Percentiles rank a stretch among this genome's conserved stretches.
These are phyloP conservation scores for Zygothrica quintamaculata DNA, from an alignment of 2,888 invertebrate species.

Conservation along the genomic window DNA sequence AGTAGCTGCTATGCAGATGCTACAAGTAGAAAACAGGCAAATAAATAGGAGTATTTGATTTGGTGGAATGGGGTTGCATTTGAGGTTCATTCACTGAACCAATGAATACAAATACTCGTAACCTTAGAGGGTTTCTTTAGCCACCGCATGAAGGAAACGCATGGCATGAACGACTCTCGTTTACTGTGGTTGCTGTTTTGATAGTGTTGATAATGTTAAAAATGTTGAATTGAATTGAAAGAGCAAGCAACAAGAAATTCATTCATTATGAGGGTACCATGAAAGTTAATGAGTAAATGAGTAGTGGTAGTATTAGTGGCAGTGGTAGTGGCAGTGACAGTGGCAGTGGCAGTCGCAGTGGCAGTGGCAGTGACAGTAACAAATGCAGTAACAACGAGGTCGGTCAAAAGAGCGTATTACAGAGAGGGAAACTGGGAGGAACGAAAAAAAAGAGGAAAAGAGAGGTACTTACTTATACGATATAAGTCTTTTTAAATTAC, in stretches of 20 bases:
- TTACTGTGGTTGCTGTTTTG: conserved; percentile 33
- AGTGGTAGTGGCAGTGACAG: no score
- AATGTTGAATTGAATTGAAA: conserved; percentile 16
- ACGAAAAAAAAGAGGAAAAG: not conserved
- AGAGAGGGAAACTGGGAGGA: not conserved
- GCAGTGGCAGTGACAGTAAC: not conserved
- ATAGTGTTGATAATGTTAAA: conserved; percentile 7
- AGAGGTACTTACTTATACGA: no score
- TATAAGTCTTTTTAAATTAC: not conserved
- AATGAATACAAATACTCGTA: conserved; percentile 8
- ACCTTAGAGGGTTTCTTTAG: conserved; percentile 45
- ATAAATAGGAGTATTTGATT: conserved; percentile 28
- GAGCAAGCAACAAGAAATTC: conserved; percentile 26
- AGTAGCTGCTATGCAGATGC: conserved; percentile 27
- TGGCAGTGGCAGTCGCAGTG: not conserved
- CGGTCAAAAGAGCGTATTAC: not conserved
- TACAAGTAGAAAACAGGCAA: conserved; percentile 17
- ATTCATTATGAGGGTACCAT: conserved; percentile 37
- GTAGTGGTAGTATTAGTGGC: not conserved
- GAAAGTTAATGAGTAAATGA: conserved; percentile 18
- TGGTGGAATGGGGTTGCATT: conserved; percentile 41
- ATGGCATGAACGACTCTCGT: conserved; percentile 27
- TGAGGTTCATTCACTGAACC: conserved; percentile 66
- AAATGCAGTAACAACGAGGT: no score
- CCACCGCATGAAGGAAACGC: conserved; percentile 5